phyloP scores from a whole-genome alignment of 2,113 vertebrate species.

The Labeo catla region DNA sequence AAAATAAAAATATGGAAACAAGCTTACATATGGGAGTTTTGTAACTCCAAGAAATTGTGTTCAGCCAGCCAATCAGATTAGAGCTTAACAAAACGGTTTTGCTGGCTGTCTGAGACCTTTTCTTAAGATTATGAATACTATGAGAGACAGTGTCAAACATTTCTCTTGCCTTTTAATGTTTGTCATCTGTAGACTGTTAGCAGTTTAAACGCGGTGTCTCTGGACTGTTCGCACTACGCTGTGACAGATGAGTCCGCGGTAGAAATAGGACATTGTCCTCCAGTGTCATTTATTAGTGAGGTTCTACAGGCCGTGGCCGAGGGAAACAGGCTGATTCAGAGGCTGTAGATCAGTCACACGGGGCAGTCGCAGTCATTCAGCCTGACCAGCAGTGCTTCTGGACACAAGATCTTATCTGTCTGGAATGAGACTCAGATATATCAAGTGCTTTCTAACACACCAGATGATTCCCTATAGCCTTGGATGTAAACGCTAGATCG shows the following conservation, averaged over 20 bases:
- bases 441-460: conserved; percentile 25
- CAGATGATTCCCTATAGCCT: conserved; percentile 17
- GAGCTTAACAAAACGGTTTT: background rate
- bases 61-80: background rate
- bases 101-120: background rate
- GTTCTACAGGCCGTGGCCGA: conserved; percentile 67
- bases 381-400: conserved; percentile 47
- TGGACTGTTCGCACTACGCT: conserved; percentile 73
- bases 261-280: conserved; percentile 82
- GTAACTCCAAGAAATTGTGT: background rate
- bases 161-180: conserved; percentile 59
- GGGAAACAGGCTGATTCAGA: conserved; percentile 65
- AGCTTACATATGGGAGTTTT: too few relatives aligned
- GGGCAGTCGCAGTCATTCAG: conserved; percentile 59
- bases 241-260: conserved; percentile 77
- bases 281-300: conserved; percentile 80
- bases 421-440: conserved; percentile 12
- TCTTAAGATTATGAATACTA: background rate
- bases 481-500: background rate
- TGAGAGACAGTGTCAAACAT: background rate
- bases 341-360: conserved; percentile 75
- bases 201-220: conserved; percentile 75
- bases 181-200: conserved; percentile 61
- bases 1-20: too few relatives aligned
- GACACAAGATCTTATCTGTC: conserved; percentile 42